Conservation (phyloP, 2,113 vertebrate species). For the Daphoenositta chrysoptera region DNA sequence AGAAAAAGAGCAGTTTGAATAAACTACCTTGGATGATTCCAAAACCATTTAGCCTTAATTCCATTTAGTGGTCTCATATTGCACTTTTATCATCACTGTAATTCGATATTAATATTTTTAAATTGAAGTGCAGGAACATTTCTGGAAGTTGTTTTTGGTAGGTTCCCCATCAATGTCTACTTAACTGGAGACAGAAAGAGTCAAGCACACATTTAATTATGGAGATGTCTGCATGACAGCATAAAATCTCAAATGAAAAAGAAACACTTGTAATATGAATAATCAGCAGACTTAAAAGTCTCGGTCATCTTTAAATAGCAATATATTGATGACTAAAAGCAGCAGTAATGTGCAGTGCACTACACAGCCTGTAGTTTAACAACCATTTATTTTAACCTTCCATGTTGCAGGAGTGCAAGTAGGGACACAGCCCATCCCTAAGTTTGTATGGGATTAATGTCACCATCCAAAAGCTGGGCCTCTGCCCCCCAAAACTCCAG, state of each 20-base stretch:
- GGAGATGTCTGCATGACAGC: not conserved
- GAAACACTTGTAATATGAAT: not conserved
- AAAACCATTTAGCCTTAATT: not conserved
- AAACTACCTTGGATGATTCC: not conserved
- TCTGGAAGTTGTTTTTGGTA: not conserved
- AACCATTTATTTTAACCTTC: not conserved
- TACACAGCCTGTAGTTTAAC: not conserved
- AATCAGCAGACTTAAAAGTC: slow-evolving; percentile 3
- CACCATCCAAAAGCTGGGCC: not conserved
- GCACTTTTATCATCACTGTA: not conserved
- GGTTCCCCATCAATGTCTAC: not conserved
- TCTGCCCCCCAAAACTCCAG: not conserved
- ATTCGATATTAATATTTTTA: not conserved
- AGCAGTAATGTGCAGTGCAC: not conserved
- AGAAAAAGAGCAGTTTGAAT: not conserved
- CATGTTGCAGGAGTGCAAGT: rapidly evolving
- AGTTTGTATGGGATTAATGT: not conserved
- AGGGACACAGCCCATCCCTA: not conserved
- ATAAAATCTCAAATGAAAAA: not conserved
- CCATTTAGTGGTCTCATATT: not conserved
- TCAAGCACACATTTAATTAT: not conserved
- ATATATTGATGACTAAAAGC: not conserved
- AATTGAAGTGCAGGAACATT: not conserved
- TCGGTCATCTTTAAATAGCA: not conserved
- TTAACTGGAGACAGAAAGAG: not conserved